Evolutionary conservation across 2,888 invertebrate genomes (phyloP).

Genomic region (Euplagia quadripunctaria): DNA sequence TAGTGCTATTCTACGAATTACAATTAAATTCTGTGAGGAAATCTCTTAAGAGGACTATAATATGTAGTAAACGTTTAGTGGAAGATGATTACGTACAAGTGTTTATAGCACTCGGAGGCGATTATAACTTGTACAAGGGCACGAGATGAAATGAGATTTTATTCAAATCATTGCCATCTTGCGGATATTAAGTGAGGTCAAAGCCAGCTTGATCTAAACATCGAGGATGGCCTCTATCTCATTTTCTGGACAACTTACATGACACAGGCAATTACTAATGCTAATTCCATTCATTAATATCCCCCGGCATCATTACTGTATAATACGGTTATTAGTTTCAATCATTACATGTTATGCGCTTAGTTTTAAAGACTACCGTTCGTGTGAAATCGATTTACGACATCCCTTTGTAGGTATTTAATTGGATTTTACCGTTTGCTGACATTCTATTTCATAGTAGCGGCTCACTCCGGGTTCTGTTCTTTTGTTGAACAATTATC

Average conservation of each 20-base stretch:
- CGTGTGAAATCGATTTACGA: neutral
- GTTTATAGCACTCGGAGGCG: neutral
- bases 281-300: conserved; percentile 54
- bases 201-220: conserved; percentile 1
- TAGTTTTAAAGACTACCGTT: neutral
- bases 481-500: neutral
- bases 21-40: neutral
- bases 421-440: neutral
- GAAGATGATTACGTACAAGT: neutral
- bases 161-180: neutral
- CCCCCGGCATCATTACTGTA: conserved; percentile 39
- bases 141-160: neutral
- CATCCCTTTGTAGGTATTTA: neutral
- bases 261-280: conserved; percentile 46
- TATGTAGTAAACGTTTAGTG: neutral
- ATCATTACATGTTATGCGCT: conserved; percentile 25
- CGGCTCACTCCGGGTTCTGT: neutral
- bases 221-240: conserved; percentile 20
- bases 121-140: neutral
- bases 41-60: neutral
- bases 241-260: conserved; percentile 44
- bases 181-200: neutral
- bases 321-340: conserved; percentile 43
- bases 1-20: too few species aligned
- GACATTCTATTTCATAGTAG: neutral